Evolutionary conservation across 2,888 invertebrate species (phyloP), one percentile per base, ranked within the genome.

Genomic region (Helobdella robusta): DNA sequence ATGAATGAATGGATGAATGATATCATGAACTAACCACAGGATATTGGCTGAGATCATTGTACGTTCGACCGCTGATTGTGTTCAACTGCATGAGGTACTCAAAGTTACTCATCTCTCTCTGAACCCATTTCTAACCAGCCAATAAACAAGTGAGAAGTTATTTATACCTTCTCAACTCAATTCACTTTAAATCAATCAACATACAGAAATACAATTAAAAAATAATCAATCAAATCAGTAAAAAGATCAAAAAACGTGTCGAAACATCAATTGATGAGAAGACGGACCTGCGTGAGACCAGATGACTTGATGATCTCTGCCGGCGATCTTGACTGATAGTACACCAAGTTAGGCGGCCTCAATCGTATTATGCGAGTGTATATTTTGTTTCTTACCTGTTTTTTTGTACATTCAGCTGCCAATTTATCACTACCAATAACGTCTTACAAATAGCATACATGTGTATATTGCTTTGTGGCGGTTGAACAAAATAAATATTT

Each of bases 221-320:
- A 40, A 40, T 40, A 15, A 18, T 40, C 25, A 40, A 60, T 59
- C n/a, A 40, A 40, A 15, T 40, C 11, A 40, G n/a, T 15, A 15
- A 40, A 40, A 15, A 40, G n/a, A 40, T 40, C 11, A 40, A 40
- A 15, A 15, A 15, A 15, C 11, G 44, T 15, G n/a, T 15, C n/a
- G n/a, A 1, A 3, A 25, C 56, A n/a, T 2, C 20, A 25, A n/a
- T 3, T 8, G 1, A n/a, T 11, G 6, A 28, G 1, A 3, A 30
- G 18, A 56, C 63, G 54, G 70, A 78, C 78, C 74, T 84, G 84
- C 1, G 84, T 85, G 0, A 85, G 78, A 3, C 84, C 84, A 0
- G 85, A 85, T 0, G 83, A 80, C 64, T 82, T 81, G n/a, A 85
- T 75, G 5, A 85, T 75, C 69, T 85, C 85, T 0, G 83, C 81